These are phyloP conservation scores for Cirrhinus mrigala DNA, from an alignment of 2,797 vertebrate species.

Conservation along the genomic window DNA sequence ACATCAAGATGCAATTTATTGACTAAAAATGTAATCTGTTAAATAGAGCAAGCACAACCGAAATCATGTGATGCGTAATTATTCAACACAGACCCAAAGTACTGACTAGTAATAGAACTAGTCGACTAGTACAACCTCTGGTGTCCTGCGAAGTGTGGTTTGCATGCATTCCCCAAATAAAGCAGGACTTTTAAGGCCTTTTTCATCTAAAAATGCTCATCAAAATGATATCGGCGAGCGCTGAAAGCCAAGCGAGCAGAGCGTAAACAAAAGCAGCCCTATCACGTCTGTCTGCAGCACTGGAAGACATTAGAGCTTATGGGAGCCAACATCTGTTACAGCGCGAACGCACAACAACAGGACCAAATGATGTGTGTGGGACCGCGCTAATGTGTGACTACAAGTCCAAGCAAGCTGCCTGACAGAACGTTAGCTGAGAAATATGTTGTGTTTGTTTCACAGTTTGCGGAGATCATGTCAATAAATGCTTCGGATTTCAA, in stretches of 20 bases:
- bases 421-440: slow-evolving; percentile 65
- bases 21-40: neutral
- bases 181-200: slow-evolving; percentile 37
- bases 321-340: slow-evolving; percentile 70
- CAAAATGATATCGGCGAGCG: slow-evolving; percentile 55
- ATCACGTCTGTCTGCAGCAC: slow-evolving; percentile 62
- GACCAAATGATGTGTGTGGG: slow-evolving; percentile 66
- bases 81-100: neutral
- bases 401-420: slow-evolving; percentile 64
- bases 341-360: slow-evolving; percentile 61
- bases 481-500: slow-evolving; percentile 68
- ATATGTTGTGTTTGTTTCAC: slow-evolving; percentile 73
- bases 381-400: slow-evolving; percentile 66
- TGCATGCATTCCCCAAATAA: slow-evolving; percentile 15
- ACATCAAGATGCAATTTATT: neutral
- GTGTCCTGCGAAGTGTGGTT: neutral
- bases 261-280: slow-evolving; percentile 61
- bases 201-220: slow-evolving; percentile 56
- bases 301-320: slow-evolving; percentile 66
- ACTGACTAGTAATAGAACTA: neutral
- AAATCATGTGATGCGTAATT: neutral
- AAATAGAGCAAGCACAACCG: neutral
- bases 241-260: slow-evolving; percentile 59
- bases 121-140: neutral
- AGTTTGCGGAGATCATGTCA: slow-evolving; percentile 72